Conservation (phyloP, 2,113 vertebrate genomes). For the Rutilus rutilus region DNA sequence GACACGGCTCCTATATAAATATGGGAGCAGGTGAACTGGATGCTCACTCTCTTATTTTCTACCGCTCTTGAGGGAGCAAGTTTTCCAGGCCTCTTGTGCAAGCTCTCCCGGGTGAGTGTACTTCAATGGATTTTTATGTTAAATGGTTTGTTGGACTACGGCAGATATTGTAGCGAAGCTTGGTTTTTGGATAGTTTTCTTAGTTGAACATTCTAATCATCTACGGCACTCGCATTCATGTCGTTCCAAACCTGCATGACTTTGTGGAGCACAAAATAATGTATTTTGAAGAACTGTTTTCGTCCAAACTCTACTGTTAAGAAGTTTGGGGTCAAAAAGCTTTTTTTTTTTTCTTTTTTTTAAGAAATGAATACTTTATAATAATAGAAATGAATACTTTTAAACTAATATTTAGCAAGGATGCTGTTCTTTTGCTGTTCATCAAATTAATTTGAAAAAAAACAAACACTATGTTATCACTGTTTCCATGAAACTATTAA, state of each 20-base stretch:
- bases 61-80: constrained; percentile 56
- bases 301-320: neutral
- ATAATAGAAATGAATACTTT: neutral
- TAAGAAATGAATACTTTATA: neutral
- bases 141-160: constrained; percentile 9
- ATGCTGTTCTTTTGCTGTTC: no score
- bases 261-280: neutral
- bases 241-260: neutral
- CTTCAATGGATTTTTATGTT: constrained; percentile 37
- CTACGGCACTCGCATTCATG: no score
- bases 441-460: no score
- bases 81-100: constrained; percentile 50
- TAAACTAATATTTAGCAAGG: neutral
- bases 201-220: neutral
- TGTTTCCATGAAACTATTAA: no score
- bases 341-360: no score
- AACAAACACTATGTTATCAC: no score
- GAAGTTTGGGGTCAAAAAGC: neutral
- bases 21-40: constrained; percentile 49
- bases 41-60: constrained; percentile 51
- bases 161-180: neutral
- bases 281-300: neutral
- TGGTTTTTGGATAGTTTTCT: neutral
- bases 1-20: constrained; percentile 52
- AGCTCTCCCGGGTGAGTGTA: constrained; percentile 59